Conservation (phyloP, 92 coral and sea anemone genomes). For the Montipora capitata region DNA sequence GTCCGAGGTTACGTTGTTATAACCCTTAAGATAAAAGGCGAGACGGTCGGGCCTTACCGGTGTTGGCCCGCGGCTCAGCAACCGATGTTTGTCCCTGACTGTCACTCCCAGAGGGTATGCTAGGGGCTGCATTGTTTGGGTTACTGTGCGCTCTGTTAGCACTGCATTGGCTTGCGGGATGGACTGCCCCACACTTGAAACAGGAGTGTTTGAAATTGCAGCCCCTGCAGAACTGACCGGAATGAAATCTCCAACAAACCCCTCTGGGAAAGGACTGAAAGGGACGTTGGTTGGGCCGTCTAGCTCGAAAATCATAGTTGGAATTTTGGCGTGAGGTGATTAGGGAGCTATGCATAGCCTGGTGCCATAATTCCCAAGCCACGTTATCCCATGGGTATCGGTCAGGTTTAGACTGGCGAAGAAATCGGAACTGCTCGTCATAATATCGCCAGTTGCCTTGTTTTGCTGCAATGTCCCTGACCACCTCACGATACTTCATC, state of each 20-base stretch:
- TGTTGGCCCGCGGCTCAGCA: constrained; percentile 51
- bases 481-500: constrained; percentile 73
- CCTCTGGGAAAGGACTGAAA: constrained; percentile 3
- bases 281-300: constrained; percentile 6
- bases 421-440: constrained; percentile 69
- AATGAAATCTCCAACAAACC: neutral
- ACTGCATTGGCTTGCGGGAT: too few species aligned
- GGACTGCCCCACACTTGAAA: neutral
- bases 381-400: constrained; percentile 61
- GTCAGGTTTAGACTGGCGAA: constrained; percentile 55
- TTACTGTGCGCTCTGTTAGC: too few species aligned
- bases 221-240: neutral
- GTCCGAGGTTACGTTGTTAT: constrained; percentile 23
- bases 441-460: constrained; percentile 26
- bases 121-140: neutral
- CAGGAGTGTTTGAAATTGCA: neutral
- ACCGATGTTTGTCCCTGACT: neutral
- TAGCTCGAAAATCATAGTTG: neutral
- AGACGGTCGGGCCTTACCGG: constrained; percentile 54
- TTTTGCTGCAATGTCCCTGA: constrained; percentile 48
- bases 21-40: constrained; percentile 21
- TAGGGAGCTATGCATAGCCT: constrained; percentile 14
- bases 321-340: neutral
- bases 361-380: constrained; percentile 72
- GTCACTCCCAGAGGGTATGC: neutral